phyloP scores from a whole-genome alignment of 2,797 vertebrate genomes.

The Tympanoctomys barrerae region DNA sequence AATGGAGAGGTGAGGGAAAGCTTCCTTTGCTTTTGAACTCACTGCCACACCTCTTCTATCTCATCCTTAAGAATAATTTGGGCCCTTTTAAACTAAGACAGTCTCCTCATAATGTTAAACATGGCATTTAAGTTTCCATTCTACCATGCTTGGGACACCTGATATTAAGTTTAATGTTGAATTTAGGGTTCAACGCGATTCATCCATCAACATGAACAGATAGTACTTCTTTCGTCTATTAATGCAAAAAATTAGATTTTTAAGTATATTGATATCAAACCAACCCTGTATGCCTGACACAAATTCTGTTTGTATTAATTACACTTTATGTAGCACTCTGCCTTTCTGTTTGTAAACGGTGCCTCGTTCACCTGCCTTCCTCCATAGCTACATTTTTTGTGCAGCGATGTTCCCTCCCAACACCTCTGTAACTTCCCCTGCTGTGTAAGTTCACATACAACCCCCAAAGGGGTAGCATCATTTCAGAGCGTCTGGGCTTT shows the following conservation, averaged over 20 bases:
- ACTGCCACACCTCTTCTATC: background rate
- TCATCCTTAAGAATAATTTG: constrained; percentile 8
- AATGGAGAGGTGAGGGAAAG: background rate
- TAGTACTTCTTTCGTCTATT: background rate
- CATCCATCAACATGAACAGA: background rate
- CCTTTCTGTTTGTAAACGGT: background rate
- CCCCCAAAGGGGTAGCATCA: background rate
- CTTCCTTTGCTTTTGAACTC: constrained; percentile 2
- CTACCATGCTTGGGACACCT: background rate
- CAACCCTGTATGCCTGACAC: constrained; percentile 20
- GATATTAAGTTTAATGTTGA: constrained; percentile 13
- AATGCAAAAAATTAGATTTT: background rate
- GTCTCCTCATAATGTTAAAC: background rate
- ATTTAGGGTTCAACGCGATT: background rate
- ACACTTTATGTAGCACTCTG: background rate
- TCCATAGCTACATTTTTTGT: background rate
- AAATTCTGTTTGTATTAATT: background rate
- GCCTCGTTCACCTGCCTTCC: background rate
- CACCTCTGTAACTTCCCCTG: background rate
- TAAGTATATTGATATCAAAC: background rate
- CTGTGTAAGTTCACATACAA: background rate
- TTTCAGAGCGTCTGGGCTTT: background rate
- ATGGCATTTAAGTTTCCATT: background rate
- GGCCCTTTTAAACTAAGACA: background rate
- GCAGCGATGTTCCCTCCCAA: background rate